Base-by-base conservation (phyloP, 1,140 invertebrate genomes). In the Apocrypta bakeri region DNA sequence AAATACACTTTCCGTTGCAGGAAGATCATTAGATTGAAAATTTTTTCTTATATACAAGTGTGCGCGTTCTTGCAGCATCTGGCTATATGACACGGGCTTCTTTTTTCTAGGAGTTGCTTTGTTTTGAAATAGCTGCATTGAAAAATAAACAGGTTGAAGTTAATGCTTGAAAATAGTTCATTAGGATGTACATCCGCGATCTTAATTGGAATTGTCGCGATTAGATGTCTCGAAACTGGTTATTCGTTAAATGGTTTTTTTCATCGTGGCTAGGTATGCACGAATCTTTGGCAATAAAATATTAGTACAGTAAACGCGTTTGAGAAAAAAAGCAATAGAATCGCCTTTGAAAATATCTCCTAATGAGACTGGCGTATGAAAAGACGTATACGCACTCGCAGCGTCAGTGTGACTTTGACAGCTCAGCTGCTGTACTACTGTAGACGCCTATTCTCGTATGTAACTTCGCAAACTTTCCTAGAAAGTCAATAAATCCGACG, bases 401-500 rank as follows among this genome's bases (percentile, higher is more conserved):
- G 40, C 3, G 8, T 17, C 12, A 56, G 27, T 81, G 63, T 81
- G 61, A 75, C 40, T 81, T 74, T 68, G 72, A 81, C 72, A 61
- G 42, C 24, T 25, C n/a, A 8, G 42, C 29, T 66, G 11, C 24
- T 48, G 25, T 68, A 9, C 33, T 37, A 9, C 33, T 21, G n/a
- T n/a, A 56, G 48, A 17, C 48, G 6, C 14, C 6, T 56, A 17
- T 56, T 21, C 48, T 56, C 48, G 48, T 56, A 31, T 29, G 29
- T 17, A 25, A n/a, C 29, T 29, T 37, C 9, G 29, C 1, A 21
- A 78, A 78, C 68, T 82, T 78, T 82, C 81, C 48, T 78, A 77
- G 81, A 82, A 82, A 82, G 75, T 48, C 75, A 82, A 82, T 82
- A 73, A 72, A 82, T 82, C 75, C 25, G 56, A 72, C 42, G 68